Evolutionary conservation across 2,797 vertebrate genomes (phyloP).

Genomic region (Xenentodon cancila): DNA sequence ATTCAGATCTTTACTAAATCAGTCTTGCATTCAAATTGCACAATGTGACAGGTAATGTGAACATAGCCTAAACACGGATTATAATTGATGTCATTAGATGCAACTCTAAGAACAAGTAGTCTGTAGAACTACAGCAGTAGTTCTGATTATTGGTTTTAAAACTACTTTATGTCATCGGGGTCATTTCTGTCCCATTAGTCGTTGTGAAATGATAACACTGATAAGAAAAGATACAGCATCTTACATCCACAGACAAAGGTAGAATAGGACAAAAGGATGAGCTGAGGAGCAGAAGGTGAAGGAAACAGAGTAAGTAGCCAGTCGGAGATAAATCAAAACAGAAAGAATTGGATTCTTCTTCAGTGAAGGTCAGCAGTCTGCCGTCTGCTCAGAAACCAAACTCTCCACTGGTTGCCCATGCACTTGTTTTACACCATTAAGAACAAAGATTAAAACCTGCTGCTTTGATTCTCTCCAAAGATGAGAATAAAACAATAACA

Average conservation of each 20-base stretch:
- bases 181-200: neutral
- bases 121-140: too few relatives aligned
- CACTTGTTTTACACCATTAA: slow-evolving; percentile 24
- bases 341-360: slow-evolving; percentile 34
- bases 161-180: too few relatives aligned
- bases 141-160: too few relatives aligned
- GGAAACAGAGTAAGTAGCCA: slow-evolving; percentile 26
- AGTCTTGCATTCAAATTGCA: too few relatives aligned
- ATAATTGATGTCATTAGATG: too few relatives aligned
- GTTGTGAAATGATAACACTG: neutral
- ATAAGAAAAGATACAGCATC: neutral
- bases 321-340: slow-evolving; percentile 31
- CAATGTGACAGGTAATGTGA: too few relatives aligned
- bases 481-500: slow-evolving; percentile 20
- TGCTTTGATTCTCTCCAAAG: slow-evolving; percentile 23
- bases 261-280: slow-evolving; percentile 7
- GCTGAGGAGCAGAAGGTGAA: slow-evolving; percentile 11
- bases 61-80: too few relatives aligned
- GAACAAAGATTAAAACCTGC: neutral
- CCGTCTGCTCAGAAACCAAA: slow-evolving; percentile 34
- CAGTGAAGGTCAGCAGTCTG: slow-evolving; percentile 55
- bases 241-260: neutral
- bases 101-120: too few relatives aligned
- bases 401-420: slow-evolving; percentile 13
- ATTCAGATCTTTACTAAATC: too few relatives aligned